Conservation (phyloP, 1,140 invertebrate species). For the Zaprionus ghesquierei region DNA sequence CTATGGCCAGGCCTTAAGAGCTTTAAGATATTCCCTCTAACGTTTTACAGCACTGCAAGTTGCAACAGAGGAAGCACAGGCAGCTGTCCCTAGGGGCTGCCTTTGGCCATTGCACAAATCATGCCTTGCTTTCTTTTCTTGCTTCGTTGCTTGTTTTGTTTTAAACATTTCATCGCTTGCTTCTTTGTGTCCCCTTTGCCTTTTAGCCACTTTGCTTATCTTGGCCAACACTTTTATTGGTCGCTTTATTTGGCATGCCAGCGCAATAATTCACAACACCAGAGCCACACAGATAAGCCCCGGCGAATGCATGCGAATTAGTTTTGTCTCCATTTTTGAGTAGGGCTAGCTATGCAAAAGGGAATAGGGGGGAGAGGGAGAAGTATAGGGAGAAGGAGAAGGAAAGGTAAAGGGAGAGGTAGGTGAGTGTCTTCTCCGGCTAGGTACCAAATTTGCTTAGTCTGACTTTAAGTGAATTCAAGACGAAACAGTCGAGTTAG, state of each 20-base stretch:
- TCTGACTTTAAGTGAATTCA: constrained; percentile 16
- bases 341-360: background rate
- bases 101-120: constrained; percentile 30
- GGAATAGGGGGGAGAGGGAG: too few relatives aligned
- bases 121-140: constrained; percentile 39
- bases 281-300: constrained; percentile 52
- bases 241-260: constrained; percentile 65
- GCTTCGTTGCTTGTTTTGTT: constrained; percentile 22
- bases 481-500: background rate
- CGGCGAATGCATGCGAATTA: constrained; percentile 65
- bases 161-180: constrained; percentile 18
- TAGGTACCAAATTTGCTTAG: constrained; percentile 13
- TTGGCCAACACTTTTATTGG: constrained; percentile 74
- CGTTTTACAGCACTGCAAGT: constrained; percentile 3
- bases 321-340: constrained; percentile 44
- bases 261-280: constrained; percentile 63
- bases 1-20: constrained; percentile 39
- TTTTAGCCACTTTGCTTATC: constrained; percentile 68
- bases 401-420: too few relatives aligned
- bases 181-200: background rate
- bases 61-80: constrained; percentile 22
- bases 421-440: too few relatives aligned
- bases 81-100: background rate
- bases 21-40: constrained; percentile 43
- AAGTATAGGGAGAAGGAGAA: background rate